Conservation (phyloP, 2,113 vertebrate species). For the Brachyhypopomus gauderio region DNA sequence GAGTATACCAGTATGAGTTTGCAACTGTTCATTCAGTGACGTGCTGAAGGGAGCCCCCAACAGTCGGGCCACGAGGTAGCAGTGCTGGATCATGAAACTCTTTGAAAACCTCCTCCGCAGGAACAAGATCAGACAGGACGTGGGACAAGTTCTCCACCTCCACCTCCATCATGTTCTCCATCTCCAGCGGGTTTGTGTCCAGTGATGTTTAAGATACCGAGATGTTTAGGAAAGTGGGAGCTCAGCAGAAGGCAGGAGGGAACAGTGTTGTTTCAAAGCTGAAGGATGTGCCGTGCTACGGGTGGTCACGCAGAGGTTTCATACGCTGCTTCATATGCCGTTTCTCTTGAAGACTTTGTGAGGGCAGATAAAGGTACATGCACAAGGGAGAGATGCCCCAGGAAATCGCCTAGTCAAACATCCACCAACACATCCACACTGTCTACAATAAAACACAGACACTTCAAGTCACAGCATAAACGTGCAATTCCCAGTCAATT, state of each 20-base stretch:
- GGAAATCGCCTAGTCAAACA: too few relatives aligned
- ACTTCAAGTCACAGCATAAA: not conserved
- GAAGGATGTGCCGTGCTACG: not conserved
- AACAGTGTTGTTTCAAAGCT: constrained; percentile 2
- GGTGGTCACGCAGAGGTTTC: not conserved
- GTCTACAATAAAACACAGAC: not conserved
- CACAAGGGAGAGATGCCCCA: not conserved
- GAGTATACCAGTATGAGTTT: not conserved
- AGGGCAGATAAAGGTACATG: not conserved
- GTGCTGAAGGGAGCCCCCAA: not conserved
- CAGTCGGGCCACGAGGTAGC: too few relatives aligned
- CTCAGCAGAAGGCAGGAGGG: not conserved
- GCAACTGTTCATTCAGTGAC: not conserved
- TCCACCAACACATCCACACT: not conserved
- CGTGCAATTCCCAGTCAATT: not conserved
- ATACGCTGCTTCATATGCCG: not conserved
- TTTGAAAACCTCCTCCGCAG: not conserved
- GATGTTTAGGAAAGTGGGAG: constrained; percentile 15
- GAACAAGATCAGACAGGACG: not conserved
- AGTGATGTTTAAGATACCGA: not conserved
- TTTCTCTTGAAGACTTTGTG: not conserved
- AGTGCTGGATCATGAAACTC: not conserved
- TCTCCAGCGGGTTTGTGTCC: not conserved
- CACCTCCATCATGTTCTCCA: not conserved
- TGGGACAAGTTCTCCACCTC: not conserved